Evolutionary conservation across 2,113 vertebrate species (phyloP).

Genomic region (Oplegnathus fasciatus): DNA sequence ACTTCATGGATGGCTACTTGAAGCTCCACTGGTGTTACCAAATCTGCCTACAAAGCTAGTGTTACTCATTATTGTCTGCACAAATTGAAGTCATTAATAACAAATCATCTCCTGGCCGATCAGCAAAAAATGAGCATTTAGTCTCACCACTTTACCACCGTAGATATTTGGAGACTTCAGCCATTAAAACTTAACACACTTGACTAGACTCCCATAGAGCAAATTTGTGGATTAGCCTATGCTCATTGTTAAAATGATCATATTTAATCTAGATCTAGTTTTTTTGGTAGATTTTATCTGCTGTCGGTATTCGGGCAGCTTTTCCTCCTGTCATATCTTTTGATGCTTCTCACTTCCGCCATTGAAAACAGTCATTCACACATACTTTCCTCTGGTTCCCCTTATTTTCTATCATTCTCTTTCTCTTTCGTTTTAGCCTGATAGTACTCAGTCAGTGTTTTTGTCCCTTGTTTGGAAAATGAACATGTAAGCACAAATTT

Average conservation of each 20-base stretch:
- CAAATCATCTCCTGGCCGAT: not conserved
- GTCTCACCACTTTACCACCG: not conserved
- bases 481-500: not conserved
- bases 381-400: not conserved
- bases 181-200: not conserved
- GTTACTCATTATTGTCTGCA: not conserved
- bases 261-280: not conserved
- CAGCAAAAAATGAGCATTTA: not conserved
- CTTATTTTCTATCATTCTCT: not conserved
- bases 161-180: not conserved
- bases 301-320: not conserved
- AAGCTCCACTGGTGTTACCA: not conserved
- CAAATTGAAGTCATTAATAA: not conserved
- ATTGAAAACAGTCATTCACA: not conserved
- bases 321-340: not conserved
- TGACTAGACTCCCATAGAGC: not conserved
- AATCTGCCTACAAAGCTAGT: not conserved
- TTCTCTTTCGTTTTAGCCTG: conserved; percentile 15
- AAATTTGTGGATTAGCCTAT: not conserved
- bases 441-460: not conserved
- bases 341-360: not conserved
- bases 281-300: not conserved
- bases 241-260: not conserved
- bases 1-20: conserved; percentile 5
- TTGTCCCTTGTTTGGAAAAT: conserved; percentile 1